phyloP scores from a whole-genome alignment of 2,888 invertebrate genomes.

The Odiellus spinosus region DNA sequence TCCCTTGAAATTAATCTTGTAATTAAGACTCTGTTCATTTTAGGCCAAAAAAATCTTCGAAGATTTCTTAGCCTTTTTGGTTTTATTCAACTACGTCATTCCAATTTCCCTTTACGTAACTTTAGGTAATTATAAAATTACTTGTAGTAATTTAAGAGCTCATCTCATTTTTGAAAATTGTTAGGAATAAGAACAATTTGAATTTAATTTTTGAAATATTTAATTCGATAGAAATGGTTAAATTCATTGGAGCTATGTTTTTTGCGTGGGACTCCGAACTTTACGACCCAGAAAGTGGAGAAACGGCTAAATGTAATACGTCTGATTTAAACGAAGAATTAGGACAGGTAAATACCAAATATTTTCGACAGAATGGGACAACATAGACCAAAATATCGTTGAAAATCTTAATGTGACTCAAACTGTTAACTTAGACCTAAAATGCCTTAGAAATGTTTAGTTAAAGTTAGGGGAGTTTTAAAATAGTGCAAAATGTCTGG shows the following conservation, averaged over 20 bases:
- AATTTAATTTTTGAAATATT: too few species aligned
- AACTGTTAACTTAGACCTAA: too few species aligned
- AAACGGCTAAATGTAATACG: constrained; percentile 71
- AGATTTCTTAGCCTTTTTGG: constrained; percentile 27
- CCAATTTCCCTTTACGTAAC: constrained; percentile 92
- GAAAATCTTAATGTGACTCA: too few species aligned
- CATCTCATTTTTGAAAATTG: too few species aligned
- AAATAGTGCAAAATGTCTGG: too few species aligned
- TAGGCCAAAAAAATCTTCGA: neutral
- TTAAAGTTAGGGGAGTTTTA: too few species aligned
- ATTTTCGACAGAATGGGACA: too few species aligned
- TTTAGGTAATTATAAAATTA: constrained; percentile 32
- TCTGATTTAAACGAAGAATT: constrained; percentile 93
- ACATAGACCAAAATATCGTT: too few species aligned
- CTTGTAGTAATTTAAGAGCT: neutral
- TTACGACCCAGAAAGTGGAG: constrained; percentile 66
- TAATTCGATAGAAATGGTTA: constrained; percentile 55
- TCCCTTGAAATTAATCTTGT: too few species aligned
- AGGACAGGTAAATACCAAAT: constrained; percentile 57
- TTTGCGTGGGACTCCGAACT: constrained; percentile 81
- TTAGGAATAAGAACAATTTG: neutral
- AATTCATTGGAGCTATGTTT: constrained; percentile 51
- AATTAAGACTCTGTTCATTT: neutral
- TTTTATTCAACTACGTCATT: constrained; percentile 57
- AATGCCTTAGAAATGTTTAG: too few species aligned